phyloP scores from a whole-genome alignment of 2,888 invertebrate species.

The Deroplatys truncata region DNA sequence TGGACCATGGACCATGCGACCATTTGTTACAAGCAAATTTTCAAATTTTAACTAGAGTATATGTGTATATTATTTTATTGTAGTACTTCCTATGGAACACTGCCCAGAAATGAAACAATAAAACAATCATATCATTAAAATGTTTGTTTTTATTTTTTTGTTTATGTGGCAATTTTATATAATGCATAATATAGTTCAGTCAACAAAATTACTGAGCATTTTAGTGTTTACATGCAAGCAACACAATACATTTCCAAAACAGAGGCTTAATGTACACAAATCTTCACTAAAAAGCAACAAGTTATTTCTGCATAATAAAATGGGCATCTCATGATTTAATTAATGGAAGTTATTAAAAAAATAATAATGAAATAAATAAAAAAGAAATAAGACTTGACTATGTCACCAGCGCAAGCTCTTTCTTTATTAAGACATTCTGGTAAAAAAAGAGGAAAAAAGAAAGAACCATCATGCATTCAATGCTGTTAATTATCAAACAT shows the following conservation, averaged over 20 bases:
- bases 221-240: not conserved
- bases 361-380: not conserved
- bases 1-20: no score
- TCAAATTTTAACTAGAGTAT: no score
- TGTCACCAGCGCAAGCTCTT: not conserved
- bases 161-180: not conserved
- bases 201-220: not conserved
- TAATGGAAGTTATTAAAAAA: not conserved
- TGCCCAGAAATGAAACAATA: no score
- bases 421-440: not conserved
- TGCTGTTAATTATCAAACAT: not conserved
- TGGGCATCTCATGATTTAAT: not conserved
- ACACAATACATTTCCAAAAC: not conserved
- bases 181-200: not conserved
- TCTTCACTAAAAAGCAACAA: not conserved
- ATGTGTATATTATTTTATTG: no score
- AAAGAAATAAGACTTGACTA: no score
- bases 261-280: not conserved
- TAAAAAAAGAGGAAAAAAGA: not conserved
- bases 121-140: no score
- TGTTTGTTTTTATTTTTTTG: not conserved
- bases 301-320: not conserved
- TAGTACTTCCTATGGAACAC: no score
- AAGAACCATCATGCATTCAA: not conserved
- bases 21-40: no score